Base-by-base conservation (phyloP, 2,113 vertebrate species). In the Ursus arctos region DNA sequence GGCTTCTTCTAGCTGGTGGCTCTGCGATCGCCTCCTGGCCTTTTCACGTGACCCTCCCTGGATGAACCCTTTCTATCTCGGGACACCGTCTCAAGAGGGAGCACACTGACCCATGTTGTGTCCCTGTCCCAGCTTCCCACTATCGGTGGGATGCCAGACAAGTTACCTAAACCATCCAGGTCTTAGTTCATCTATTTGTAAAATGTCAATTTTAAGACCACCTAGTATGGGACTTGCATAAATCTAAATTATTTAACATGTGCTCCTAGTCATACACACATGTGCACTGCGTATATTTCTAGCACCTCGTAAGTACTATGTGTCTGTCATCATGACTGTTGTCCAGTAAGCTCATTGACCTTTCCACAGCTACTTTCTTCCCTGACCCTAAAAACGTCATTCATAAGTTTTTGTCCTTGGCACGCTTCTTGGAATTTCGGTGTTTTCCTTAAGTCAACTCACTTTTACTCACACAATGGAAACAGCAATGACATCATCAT, bases 71-170 rank as follows among this genome's bases (percentile, higher is more conserved):
- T 21, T 57, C 49, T 76, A 26, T 14, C 55, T 36, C 55, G 19
- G 71, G 28, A 9, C 15, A 1, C 6, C 4, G 2, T 22, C 24
- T 33, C 43, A 4, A 43, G 10, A 65, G 28, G 12, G 31, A 24
- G 33, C 0, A 5, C 11, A 11, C 3, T 33, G 22, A 26, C 33
- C 28, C 61, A 36, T 2, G 40, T 18, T 3, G 18, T 10, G 14
- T 40, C 22, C 69, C 63, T 31, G 10, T 14, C 33, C 19, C 26
- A 12, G 69, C 43, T 63, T 57, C 22, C 12, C 0, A 4, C 16
- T 24, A 8, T 4, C 14, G 53, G 13, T 9, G 24, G 24, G 51
- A 5, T 21, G 63, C 11, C 36, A 40, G 65, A 33, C n/a, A 81
- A 13, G n/a, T 47, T 4, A 86, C 26, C 24, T 33, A 55, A 22